Evolutionary conservation across 2,888 invertebrate species (phyloP), one percentile per base, ranked within the genome.

Genomic region (Polylopha cassiicola): DNA sequence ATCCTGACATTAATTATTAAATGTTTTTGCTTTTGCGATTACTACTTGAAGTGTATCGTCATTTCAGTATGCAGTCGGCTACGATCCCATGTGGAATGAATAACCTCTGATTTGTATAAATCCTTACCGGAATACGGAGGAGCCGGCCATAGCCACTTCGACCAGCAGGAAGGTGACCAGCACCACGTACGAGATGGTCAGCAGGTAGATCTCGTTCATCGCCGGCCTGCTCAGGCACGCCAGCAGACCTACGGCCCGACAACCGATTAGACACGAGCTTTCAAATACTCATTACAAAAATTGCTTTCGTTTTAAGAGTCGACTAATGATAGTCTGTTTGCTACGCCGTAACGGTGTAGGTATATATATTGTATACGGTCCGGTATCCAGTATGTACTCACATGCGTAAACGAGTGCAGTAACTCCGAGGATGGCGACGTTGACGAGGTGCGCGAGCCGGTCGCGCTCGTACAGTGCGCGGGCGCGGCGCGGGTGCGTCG

Each of bases 121-220:
- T 30, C 44, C 48, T 56, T 47, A 82, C 82, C 78, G 72, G 34
- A 87, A 64, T 5, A 86, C 69, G 15, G 86, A 74, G 28, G 88
- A 85, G 55, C 80, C 81, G 11, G 80, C 73, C 17, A 88, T 64
- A 3, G 87, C 73, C n/a, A 88, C 57, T 56, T 93, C 92, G 46
- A 94, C 88, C 21, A 92, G 89, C 48, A 94, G 80, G 69, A 95
- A 91, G 2, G 95, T 93, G 47, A 89, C 89, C 46, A 95, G 86
- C 37, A 95, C 91, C 46, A 94, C 89, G 72, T 95, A 95, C 10
- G 95, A 95, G 44, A 95, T 91, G 46, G 93, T 89, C 34, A 94
- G 90, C 36, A 97, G 87, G 76, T 95, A 93, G 48, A 95, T 91
- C 75, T 95, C 95, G 75, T 95, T 95, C 87, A 95, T 93, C 7